phyloP scores from a whole-genome alignment of 2,113 vertebrate species.

The Psophia crepitans region DNA sequence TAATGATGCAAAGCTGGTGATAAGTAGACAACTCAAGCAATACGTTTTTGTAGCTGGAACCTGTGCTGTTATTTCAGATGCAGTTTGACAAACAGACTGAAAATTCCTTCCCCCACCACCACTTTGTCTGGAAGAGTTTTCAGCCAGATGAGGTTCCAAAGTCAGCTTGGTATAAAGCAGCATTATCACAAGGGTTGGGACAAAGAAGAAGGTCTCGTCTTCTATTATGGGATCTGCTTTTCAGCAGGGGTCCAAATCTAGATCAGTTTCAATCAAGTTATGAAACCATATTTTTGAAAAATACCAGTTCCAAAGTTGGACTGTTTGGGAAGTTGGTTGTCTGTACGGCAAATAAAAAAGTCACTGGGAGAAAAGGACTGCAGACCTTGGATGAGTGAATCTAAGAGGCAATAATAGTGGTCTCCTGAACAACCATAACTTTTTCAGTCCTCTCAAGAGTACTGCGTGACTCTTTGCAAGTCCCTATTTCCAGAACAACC shows the following conservation, averaged over 20 bases:
- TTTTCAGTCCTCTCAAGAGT: background rate
- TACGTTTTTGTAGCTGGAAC: slow-evolving; percentile 47
- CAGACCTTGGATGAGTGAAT: background rate
- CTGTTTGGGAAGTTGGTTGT: background rate
- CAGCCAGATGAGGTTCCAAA: background rate
- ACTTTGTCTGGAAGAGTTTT: background rate
- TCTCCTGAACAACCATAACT: background rate
- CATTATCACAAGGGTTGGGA: background rate
- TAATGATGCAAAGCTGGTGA: slow-evolving; percentile 59
- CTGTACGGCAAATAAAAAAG: background rate
- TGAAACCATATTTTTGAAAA: background rate
- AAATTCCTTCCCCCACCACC: background rate
- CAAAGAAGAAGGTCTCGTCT: background rate
- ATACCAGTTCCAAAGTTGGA: background rate
- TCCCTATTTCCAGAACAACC: background rate
- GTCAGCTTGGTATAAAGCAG: background rate
- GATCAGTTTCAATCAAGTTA: background rate
- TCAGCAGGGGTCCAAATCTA: background rate
- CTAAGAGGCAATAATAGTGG: background rate
- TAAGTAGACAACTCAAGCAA: slow-evolving; percentile 47
- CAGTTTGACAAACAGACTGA: slow-evolving; percentile 27
- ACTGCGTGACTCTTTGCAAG: background rate
- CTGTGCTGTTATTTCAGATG: slow-evolving; percentile 13
- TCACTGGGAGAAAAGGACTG: background rate
- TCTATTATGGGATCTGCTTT: background rate